Conservation (phyloP, 2,113 vertebrate genomes). For the Mixornis gularis region DNA sequence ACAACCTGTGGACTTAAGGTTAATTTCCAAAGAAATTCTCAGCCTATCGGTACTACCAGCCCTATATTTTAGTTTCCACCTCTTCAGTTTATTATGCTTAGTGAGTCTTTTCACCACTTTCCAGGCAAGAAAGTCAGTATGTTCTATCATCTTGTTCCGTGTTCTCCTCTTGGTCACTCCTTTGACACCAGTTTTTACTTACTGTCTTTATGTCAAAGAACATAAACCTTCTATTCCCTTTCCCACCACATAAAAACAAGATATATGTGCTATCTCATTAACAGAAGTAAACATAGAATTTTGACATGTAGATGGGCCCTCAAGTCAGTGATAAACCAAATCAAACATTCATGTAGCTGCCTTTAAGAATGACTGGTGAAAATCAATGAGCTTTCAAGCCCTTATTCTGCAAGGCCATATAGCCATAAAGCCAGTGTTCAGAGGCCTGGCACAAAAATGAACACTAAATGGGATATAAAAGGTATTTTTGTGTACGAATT, state of each 20-base stretch:
- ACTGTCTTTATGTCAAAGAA: background rate
- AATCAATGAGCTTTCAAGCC: background rate
- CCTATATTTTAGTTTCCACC: background rate
- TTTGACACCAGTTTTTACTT: background rate
- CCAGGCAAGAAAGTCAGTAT: fast-evolving
- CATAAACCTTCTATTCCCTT: background rate
- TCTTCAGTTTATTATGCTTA: background rate
- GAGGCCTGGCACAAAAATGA: background rate
- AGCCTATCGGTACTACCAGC: background rate
- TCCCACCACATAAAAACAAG: background rate
- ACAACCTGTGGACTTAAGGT: background rate
- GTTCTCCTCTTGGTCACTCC: background rate
- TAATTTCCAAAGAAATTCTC: background rate
- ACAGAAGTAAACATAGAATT: background rate
- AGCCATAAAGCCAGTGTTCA: background rate
- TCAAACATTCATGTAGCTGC: background rate
- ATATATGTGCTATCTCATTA: background rate
- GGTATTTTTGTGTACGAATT: background rate
- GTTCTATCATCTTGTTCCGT: background rate
- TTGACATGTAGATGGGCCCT: background rate
- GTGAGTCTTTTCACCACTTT: background rate
- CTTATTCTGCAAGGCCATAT: background rate
- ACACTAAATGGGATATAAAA: background rate
- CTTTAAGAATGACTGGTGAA: background rate
- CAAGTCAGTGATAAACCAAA: background rate